Base-by-base conservation (phyloP, 1,140 invertebrate species). In the Bursaphelenchus mucronatus region DNA sequence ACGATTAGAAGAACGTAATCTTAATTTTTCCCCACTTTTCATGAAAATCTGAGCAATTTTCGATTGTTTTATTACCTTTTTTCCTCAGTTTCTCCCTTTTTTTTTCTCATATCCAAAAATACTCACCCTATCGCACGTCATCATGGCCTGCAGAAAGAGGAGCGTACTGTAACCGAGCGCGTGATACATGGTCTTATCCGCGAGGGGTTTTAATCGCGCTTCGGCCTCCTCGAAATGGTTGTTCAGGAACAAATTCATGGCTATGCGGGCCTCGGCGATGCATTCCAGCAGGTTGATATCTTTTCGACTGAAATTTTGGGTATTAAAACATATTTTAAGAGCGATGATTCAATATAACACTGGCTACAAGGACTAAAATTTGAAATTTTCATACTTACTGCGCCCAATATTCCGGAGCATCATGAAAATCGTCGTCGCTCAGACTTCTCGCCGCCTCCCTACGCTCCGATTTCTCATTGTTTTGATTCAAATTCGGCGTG, bases 161-260 rank as follows among this genome's bases (percentile, higher is more conserved):
- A 97, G 92, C 13, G 92, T 90, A 1, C 89, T 87, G 68, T 88
- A 87, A 0, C 92, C 92, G n/a, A 95, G 82, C 0, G 92, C 88
- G 83, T 95, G 93, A 79, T 96, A 96, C 83, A 94, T 88, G 70
- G 91, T 94, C 44, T 85, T 86, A 43, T 88, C 84, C 15, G 89
- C 87, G 89, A 87, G 89, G 66, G 89, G 89, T 76, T 86, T 85
- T 82, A 92, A 86, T 56, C 89, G 82, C 56, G 86, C 85, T 78
- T 86, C 87, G 3, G 91, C 90, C 81, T 88, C 86, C n/a, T 86
- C 82, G 76, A 92, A 92, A 75, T 88, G 87, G 82, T 94, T 94
- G 79, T 92, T 91, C 73, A 94, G 89, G 81, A 93, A 93, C 70
- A 88, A 87, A 78, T 88, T 85, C 11, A 92, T 86, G 1, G 90